Evolutionary conservation across 2,888 invertebrate species (phyloP), one percentile per base, ranked within the genome.

Genomic region (Schizaphis graminum): DNA sequence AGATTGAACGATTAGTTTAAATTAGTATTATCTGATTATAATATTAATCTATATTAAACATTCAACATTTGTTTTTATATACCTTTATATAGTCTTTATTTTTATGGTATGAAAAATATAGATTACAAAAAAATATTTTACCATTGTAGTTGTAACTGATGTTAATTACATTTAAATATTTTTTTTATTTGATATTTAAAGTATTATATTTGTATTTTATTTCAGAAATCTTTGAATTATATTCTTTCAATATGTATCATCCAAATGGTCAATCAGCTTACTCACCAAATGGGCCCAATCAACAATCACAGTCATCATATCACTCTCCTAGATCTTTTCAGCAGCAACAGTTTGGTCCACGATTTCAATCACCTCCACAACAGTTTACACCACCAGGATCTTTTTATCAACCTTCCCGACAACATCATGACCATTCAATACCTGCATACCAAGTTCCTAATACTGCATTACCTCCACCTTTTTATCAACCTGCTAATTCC

Each of bases 341-440:
- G 3, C 94, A 85, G 28, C 94, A 94, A 90, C 94, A 90, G n/a
- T 94, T 91, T 91, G 91, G 91, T 85, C 90, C 94, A 67, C 26
- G 94, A 94, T 94, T 94, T 91, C 91, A 94, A 67, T 57, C 86
- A 86, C 91, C 94, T 61, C 2, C 88, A 3, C 86, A 86, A 91
- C 86, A 91, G 28, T 94, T 61, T 49, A 87, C 90, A 87, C 86
- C 86, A 53, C 86, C 94, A 16, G 41, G 85, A 41, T 35, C 47
- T 44, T 91, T 61, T 91, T 90, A 86, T 91, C 89, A 53, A 57
- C 41, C 91, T 67, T 41, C n/a, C 5, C 61, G 35, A 67, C 85
- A 56, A 44, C 89, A 84, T 56, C 53, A 93, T 84, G 44, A 56
- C 3, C 41, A 24, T 0, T n/a, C 56, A 61, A 57, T 47, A 57